phyloP scores from a whole-genome alignment of 2,888 invertebrate genomes.

The Merodon equestris region DNA sequence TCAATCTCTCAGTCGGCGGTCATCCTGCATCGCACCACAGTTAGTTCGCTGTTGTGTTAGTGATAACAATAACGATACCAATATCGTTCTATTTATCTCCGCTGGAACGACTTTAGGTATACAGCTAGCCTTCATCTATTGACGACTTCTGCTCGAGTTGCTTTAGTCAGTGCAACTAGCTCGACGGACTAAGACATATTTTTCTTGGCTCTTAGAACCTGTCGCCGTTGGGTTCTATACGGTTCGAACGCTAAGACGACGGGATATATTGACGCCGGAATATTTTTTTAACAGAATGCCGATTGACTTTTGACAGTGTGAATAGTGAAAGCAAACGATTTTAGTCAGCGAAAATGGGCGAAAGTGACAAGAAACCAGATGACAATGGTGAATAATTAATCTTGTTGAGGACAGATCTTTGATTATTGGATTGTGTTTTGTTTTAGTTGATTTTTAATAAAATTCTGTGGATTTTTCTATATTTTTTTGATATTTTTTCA shows the following conservation, averaged over 20 bases:
- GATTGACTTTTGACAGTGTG: constrained; percentile 15
- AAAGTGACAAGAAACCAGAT: constrained; percentile 29
- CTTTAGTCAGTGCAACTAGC: constrained; percentile 49
- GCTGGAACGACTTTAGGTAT: constrained; percentile 13
- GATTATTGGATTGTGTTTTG: neutral
- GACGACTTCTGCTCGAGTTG: constrained; percentile 8
- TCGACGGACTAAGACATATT: constrained; percentile 34
- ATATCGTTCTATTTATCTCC: neutral
- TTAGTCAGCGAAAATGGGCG: constrained; percentile 34
- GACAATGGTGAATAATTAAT: constrained; percentile 45
- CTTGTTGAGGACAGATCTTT: neutral
- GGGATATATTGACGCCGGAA: too few relatives aligned
- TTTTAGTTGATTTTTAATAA: too few relatives aligned
- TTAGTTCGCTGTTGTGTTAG: constrained; percentile 2
- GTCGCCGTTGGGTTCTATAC: constrained; percentile 5
- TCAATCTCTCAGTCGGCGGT: constrained; percentile 7
- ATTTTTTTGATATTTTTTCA: too few relatives aligned
- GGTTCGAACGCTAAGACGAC: too few relatives aligned
- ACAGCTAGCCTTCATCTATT: constrained; percentile 32
- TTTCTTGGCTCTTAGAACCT: constrained; percentile 4
- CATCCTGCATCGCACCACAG: constrained; percentile 4
- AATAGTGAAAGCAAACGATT: neutral
- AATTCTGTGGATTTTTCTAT: too few relatives aligned
- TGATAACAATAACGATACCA: constrained; percentile 40
- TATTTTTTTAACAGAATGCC: constrained; percentile 26